Conservation (phyloP, 2,888 invertebrate species). For the Caprella mutica region DNA sequence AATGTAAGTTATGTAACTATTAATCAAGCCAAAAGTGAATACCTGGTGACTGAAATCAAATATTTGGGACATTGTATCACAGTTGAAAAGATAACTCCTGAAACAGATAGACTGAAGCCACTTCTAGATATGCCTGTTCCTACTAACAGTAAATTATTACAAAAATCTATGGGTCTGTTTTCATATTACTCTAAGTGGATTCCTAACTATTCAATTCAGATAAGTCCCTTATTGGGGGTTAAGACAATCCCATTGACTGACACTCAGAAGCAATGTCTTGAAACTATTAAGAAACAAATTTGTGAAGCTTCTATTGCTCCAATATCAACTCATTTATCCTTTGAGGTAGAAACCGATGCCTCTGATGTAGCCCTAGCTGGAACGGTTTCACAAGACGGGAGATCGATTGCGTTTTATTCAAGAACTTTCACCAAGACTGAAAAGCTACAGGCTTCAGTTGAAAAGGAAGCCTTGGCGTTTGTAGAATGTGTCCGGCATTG, state of each 20-base stretch:
- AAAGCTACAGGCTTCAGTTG: neutral
- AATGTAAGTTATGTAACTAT: neutral
- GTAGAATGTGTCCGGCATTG: conserved; percentile 4
- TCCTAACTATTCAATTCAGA: neutral
- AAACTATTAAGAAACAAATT: neutral
- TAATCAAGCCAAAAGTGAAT: conserved; percentile 7
- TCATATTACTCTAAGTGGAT: neutral
- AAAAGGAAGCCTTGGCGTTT: conserved; percentile 11
- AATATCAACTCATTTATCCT: neutral
- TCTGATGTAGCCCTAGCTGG: too few species aligned
- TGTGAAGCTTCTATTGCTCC: neutral
- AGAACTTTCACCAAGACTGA: conserved; percentile 3
- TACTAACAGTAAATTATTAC: neutral
- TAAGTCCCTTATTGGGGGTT: neutral
- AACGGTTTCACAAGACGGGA: neutral
- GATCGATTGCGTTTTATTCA: neutral
- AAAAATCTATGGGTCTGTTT: neutral
- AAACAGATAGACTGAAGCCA: conserved; percentile 10
- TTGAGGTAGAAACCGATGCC: too few species aligned
- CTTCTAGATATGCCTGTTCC: neutral
- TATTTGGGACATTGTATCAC: conserved; percentile 8
- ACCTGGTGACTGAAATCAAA: conserved; percentile 2
- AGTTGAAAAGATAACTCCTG: neutral
- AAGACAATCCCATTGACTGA: neutral
- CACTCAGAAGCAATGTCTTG: neutral